Conservation (phyloP, 2,113 vertebrate genomes). For the Phaethornis superciliosus region DNA sequence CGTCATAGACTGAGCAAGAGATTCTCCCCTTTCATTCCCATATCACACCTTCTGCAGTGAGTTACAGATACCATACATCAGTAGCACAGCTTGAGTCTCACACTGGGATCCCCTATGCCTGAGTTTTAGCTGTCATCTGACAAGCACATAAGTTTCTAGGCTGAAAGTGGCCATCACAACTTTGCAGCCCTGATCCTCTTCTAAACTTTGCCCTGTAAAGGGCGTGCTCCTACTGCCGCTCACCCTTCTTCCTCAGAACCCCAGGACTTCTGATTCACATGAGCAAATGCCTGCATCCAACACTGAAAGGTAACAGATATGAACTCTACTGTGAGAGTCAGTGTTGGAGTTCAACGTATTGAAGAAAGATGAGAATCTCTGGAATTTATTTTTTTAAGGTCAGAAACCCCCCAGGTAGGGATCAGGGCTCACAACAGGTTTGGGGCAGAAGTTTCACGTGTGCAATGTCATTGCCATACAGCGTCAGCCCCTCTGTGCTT, state of each 20-base stretch:
- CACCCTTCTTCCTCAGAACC: not conserved
- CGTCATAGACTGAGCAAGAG: not conserved
- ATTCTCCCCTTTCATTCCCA: not conserved
- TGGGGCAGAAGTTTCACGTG: not conserved
- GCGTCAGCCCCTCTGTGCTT: not conserved
- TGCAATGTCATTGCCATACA: not conserved
- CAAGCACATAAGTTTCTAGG: not conserved
- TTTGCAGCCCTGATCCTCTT: not conserved
- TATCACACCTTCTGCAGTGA: not conserved
- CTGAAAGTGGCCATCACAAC: not conserved
- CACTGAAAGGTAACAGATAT: not conserved
- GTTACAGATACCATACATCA: fast-evolving
- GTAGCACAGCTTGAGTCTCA: not conserved
- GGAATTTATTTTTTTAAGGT: not conserved
- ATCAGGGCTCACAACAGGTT: not conserved
- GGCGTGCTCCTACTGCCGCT: not conserved
- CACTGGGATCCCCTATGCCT: not conserved
- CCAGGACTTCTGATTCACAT: not conserved
- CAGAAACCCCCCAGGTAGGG: not conserved
- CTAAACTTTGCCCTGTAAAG: not conserved
- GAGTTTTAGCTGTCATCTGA: not conserved
- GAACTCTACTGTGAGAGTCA: not conserved
- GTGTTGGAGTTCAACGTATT: not conserved
- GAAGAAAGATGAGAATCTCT: not conserved
- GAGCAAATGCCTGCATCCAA: not conserved